These are phyloP conservation scores for Pollenia labialis DNA, from an alignment of 2,888 invertebrate species.

Conservation along the genomic window DNA sequence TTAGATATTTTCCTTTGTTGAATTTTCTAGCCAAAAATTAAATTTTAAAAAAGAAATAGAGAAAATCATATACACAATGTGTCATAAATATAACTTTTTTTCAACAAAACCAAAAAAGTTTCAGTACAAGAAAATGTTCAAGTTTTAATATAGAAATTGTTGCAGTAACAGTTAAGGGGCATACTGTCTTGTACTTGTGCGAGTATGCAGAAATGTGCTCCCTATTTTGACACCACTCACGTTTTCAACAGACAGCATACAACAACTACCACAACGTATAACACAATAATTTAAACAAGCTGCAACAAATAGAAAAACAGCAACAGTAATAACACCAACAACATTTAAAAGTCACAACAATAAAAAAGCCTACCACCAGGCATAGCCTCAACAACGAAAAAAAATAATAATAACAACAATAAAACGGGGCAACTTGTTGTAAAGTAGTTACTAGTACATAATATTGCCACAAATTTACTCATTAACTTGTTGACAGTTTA, in stretches of 20 bases:
- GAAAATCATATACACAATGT: constrained; percentile 51
- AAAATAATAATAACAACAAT: constrained; percentile 27
- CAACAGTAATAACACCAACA: constrained; percentile 33
- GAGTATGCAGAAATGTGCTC: constrained; percentile 59
- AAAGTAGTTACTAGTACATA: constrained; percentile 65
- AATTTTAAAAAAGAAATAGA: not conserved
- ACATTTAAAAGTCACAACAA: not conserved
- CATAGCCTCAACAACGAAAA: constrained; percentile 26
- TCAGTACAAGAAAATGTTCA: not conserved
- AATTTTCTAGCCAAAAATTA: constrained; percentile 44
- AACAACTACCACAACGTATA: constrained; percentile 54
- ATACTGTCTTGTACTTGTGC: constrained; percentile 47
- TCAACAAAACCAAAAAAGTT: constrained; percentile 9
- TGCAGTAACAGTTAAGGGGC: not conserved
- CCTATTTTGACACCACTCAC: constrained; percentile 74
- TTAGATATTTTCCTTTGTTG: constrained; percentile 17
- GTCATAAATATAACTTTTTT: constrained; percentile 66
- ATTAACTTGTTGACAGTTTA: constrained; percentile 74
- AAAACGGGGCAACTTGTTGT: constrained; percentile 59
- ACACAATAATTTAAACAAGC: constrained; percentile 61
- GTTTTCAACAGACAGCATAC: constrained; percentile 69
- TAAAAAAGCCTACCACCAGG: constrained; percentile 59
- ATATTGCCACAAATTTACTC: constrained; percentile 73
- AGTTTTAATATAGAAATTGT: constrained; percentile 14
- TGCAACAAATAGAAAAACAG: constrained; percentile 36